Evolutionary conservation across 2,888 invertebrate genomes (phyloP), one percentile per base, ranked within the genome.

Genomic region (Andrena bicolor): DNA sequence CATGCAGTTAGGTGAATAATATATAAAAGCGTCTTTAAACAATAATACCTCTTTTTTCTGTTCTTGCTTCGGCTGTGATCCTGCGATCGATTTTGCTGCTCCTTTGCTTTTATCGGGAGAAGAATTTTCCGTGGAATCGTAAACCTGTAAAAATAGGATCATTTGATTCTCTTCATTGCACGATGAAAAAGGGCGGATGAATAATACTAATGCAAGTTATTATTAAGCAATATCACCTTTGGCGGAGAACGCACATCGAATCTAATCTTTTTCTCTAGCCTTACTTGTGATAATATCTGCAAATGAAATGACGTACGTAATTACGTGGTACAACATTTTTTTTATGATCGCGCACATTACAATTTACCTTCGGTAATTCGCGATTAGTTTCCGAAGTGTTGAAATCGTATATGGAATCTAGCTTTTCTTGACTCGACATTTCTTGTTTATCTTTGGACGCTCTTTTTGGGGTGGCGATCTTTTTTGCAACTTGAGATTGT

Each of bases 391-490:
- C 30, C 1, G 20, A 58, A n/a, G 16, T 30, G 7, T 6, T 49
- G 28, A 80, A 75, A 5, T 8, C 53, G n/a, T 73, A 79, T 73
- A 69, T n/a, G 16, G 0, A 41, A 61, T 80, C 77, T 53, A 41
- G 30, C 1, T 65, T 10, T 16, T 66, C 10, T 20, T 13, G 0
- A 48, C 26, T 6, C 0, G 13, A 58, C 13, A 48, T 26, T 35
- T 72, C 61, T 16, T n/a, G 1, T 10, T 56, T 53, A 32, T 49
- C 20, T 30, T 10, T 48, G n/a, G 2, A 26, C 6, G 6, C 16
- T 53, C 1, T 6, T 23, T 61, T 65, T 53, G 20, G 8, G 1
- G 13, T 51, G 10, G 7, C 10, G 4, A 53, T 3, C 23, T 26
- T 48, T 65, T 53, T n/a, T 20, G 63, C 48, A 13, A 20, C 5